Evolutionary conservation across 2,113 vertebrate genomes (phyloP).

Genomic region (Holacanthus passer): DNA sequence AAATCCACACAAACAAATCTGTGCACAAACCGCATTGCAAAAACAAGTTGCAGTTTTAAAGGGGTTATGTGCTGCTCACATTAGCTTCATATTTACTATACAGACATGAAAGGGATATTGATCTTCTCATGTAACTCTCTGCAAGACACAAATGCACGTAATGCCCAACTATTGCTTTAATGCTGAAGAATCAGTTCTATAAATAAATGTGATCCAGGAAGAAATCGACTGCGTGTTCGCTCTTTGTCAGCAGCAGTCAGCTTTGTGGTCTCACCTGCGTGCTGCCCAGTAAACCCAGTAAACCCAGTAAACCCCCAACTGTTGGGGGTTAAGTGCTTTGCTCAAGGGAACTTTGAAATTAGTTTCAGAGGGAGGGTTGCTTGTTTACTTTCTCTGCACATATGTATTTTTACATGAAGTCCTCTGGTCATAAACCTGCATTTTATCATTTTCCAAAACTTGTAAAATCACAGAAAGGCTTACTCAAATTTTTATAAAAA

Average conservation of each 20-base stretch:
- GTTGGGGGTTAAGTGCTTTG: conserved; percentile 49
- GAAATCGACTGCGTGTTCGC: conserved; percentile 2
- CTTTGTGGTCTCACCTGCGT: conserved; percentile 7
- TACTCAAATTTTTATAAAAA: conserved; percentile 37
- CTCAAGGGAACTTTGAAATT: conserved; percentile 56
- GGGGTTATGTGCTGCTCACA: too few relatives aligned
- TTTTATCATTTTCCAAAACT: conserved; percentile 36
- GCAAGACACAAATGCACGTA: background rate
- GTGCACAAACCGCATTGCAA: background rate
- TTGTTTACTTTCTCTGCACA: conserved; percentile 47
- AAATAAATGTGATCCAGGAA: background rate
- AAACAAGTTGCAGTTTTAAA: too few relatives aligned
- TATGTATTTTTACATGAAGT: conserved; percentile 44
- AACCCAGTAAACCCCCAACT: too few relatives aligned
- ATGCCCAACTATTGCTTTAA: too few relatives aligned
- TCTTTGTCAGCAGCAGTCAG: background rate
- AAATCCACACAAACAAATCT: background rate
- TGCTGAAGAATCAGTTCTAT: background rate
- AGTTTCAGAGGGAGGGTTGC: conserved; percentile 2
- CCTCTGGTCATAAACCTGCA: conserved; percentile 30
- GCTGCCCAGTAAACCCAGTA: conserved; percentile 36
- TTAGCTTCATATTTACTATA: background rate
- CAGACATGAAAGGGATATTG: background rate
- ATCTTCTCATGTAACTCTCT: background rate
- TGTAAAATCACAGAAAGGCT: conserved; percentile 10